Base-by-base conservation (phyloP, 2,113 vertebrate genomes). In the Prochilodus magdalenae region DNA sequence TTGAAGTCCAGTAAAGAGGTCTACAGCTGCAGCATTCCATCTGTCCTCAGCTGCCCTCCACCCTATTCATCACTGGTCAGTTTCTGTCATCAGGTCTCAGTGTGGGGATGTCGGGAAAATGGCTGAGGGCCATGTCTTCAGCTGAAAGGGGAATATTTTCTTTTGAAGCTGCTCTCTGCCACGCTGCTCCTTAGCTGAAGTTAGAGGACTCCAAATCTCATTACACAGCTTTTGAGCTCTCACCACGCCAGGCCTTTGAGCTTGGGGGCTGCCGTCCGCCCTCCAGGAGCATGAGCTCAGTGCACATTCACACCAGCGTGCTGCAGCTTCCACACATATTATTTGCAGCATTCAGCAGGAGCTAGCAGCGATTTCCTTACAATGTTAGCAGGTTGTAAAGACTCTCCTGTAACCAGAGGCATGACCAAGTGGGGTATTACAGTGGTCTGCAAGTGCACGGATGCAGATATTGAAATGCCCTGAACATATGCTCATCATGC, bases 191-290 rank as follows among this genome's bases (percentile, higher is more conserved):
- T 69, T 24, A 20, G 63, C 33, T n/a, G 13, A 30, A 70, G 51
- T 69, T 51, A 18, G 24, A 55, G 18, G 36, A 30, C 73, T 60
- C 36, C 33, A 59, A 75, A 76, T 75, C 80, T 60, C 66, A 55
- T 75, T 82, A 44, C 73, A 51, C 62, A 82, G 73, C 80, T 33
- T 49, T 51, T 13, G 11, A 12, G 65, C 71, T 67, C 20, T 57
- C 60, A 14, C 27, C 22, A 15, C 20, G 47, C 47, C 8, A 47
- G n/a, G 62, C 53, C 22, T 59, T 47, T 30, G 63, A 75, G 73
- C 55, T 30, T 6, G 49, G 53, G 53, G 72, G 51, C 73, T 26
- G 66, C 13, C 33, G 67, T 24, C 30, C 51, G 26, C 49, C 63
- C 65, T 55, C 29, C 59, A 73, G 70, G 70, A 73, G 59, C 40